Percentiles rank a stretch among this genome's conserved stretches.
phyloP scores from a whole-genome alignment of 2,888 invertebrate genomes.

The Protophormia terraenovae region DNA sequence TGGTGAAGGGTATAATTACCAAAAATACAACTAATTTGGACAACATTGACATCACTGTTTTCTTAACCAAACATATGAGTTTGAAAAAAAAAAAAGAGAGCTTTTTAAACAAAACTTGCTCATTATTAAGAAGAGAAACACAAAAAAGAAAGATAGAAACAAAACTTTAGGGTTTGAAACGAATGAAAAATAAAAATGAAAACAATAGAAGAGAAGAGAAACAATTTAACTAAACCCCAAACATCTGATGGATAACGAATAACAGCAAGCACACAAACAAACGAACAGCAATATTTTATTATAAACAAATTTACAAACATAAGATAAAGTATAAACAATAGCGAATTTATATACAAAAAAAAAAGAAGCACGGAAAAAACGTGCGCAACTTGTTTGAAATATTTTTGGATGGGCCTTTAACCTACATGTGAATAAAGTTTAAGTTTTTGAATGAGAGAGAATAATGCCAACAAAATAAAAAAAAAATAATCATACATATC shows the following conservation, averaged over 20 bases:
- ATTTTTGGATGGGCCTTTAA: neutral
- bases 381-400: slow-evolving; percentile 34
- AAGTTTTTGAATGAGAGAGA: neutral
- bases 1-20: too few relatives aligned
- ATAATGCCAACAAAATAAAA: too few relatives aligned
- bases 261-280: neutral
- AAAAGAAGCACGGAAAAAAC: slow-evolving; percentile 14
- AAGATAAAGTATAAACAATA: neutral
- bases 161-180: neutral
- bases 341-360: neutral
- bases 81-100: neutral
- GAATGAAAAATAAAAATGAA: neutral
- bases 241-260: slow-evolving; percentile 16
- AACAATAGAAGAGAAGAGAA: slow-evolving; percentile 11
- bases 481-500: neutral
- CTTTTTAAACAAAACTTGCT: neutral
- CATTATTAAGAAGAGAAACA: neutral
- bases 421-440: neutral
- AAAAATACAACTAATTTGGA: too few relatives aligned
- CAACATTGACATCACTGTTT: neutral
- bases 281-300: neutral
- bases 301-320: neutral
- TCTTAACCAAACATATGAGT: neutral
- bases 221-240: neutral
- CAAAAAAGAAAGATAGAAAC: neutral